Evolutionary conservation across 2,797 vertebrate genomes (phyloP).

Genomic region (Pampus argenteus): DNA sequence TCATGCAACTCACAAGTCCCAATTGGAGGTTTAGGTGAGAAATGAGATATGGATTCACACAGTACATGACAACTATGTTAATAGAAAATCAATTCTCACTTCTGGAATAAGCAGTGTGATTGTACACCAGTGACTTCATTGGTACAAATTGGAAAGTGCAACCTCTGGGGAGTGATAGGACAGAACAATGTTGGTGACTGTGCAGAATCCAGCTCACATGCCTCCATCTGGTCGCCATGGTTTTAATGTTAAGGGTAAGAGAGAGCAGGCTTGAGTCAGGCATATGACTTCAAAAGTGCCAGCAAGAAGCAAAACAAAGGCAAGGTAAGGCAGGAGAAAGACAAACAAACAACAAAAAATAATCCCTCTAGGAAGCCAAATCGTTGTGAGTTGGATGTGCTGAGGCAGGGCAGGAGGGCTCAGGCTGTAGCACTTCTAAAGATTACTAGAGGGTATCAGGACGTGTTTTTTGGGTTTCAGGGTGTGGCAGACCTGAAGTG

Average conservation of each 20-base stretch:
- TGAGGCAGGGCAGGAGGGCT: conserved; percentile 42
- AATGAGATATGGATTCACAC: conserved; percentile 10
- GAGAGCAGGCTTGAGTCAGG: conserved; percentile 10
- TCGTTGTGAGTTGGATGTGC: conserved; percentile 30
- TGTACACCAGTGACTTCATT: conserved; percentile 21
- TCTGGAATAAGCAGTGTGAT: conserved; percentile 36
- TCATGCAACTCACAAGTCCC: conserved; percentile 1
- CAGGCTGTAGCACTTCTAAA: conserved; percentile 46
- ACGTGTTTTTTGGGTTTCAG: conserved; percentile 63
- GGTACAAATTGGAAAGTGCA: conserved; percentile 28
- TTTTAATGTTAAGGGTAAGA: conserved; percentile 19
- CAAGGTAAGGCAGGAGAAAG: conserved; percentile 39
- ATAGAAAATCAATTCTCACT: conserved; percentile 54
- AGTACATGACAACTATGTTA: conserved; percentile 24
- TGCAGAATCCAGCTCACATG: conserved; percentile 19
- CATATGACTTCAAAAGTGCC: conserved; percentile 44
- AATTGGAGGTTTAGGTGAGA: conserved; percentile 21
- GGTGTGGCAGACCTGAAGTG: conserved; percentile 67
- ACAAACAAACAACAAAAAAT: conserved; percentile 58
- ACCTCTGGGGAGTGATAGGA: neutral
- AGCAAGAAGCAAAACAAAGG: conserved; percentile 51
- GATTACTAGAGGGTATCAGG: conserved; percentile 73
- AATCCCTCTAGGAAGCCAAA: conserved; percentile 46
- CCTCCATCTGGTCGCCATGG: conserved; percentile 20
- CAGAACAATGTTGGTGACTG: neutral